phyloP scores from a whole-genome alignment of 2,888 invertebrate genomes.

The Plebejus melissa region DNA sequence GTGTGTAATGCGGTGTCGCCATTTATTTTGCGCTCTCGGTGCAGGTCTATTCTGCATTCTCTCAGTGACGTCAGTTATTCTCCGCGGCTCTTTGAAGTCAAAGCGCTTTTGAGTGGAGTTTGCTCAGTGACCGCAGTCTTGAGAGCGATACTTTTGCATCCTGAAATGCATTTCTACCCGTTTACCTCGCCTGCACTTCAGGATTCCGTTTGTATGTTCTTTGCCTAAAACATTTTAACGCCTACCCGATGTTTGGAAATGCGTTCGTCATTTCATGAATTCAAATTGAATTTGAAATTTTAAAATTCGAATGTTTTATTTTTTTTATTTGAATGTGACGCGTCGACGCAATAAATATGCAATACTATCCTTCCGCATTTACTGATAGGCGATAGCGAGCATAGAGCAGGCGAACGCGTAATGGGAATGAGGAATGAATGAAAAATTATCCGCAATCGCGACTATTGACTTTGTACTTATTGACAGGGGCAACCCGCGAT shows the following conservation, averaged over 20 bases:
- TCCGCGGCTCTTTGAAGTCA: constrained; percentile 69
- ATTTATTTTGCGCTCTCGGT: constrained; percentile 75
- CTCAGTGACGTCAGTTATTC: constrained; percentile 67
- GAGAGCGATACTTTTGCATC: constrained; percentile 65
- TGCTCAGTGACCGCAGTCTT: constrained; percentile 63
- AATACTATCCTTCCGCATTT: constrained; percentile 34
- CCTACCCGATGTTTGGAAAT: neutral
- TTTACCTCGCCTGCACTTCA: constrained; percentile 26
- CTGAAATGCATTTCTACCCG: constrained; percentile 32
- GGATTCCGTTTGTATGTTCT: constrained; percentile 15
- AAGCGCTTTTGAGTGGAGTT: constrained; percentile 68
- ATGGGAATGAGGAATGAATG: constrained; percentile 64
- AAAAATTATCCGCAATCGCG: constrained; percentile 70
- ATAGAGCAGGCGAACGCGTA: constrained; percentile 45
- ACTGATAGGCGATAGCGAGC: constrained; percentile 39
- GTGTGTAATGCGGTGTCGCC: constrained; percentile 74
- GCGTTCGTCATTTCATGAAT: neutral
- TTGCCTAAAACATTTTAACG: neutral
- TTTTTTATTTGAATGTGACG: neutral
- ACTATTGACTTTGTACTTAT: constrained; percentile 66
- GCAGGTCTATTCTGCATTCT: constrained; percentile 68
- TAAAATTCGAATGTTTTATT: neutral
- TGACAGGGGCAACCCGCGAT: constrained; percentile 54
- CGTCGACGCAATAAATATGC: constrained; percentile 10
- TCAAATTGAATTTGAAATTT: neutral